Conservation (phyloP, 1,140 invertebrate genomes). For the Maniola jurtina region DNA sequence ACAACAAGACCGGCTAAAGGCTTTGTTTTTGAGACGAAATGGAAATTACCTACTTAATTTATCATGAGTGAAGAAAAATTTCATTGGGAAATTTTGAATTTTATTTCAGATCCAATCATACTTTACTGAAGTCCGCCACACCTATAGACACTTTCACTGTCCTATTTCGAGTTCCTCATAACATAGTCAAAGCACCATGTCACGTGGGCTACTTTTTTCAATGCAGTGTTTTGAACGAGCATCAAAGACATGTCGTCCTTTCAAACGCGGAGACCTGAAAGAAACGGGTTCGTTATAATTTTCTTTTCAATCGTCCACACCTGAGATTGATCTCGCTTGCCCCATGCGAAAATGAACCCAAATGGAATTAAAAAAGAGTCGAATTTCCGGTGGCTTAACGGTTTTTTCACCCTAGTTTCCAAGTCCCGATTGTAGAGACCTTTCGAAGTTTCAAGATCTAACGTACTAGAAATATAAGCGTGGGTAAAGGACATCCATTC, state of each 20-base stretch:
- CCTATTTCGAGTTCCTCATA: background rate
- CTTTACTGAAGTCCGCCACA: too few relatives aligned
- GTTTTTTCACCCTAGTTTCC: constrained; percentile 22
- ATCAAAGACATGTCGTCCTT: constrained; percentile 34
- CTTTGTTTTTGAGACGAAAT: too few relatives aligned
- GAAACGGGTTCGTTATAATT: constrained; percentile 59
- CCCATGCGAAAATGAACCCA: constrained; percentile 30
- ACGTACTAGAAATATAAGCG: constrained; percentile 22
- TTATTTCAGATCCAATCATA: too few relatives aligned
- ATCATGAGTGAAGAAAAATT: too few relatives aligned
- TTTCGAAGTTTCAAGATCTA: constrained; percentile 27
- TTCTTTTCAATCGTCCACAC: constrained; percentile 51
- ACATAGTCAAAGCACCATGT: background rate
- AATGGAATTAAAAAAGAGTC: constrained; percentile 14
- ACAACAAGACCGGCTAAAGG: too few relatives aligned
- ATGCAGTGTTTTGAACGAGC: constrained; percentile 17
- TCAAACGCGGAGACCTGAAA: constrained; percentile 33
- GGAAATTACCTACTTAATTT: too few relatives aligned
- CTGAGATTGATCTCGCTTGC: constrained; percentile 37
- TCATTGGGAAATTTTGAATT: too few relatives aligned
- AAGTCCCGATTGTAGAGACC: constrained; percentile 28
- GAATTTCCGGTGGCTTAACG: constrained; percentile 7
- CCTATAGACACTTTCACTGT: too few relatives aligned
- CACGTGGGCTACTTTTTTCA: constrained; percentile 22
- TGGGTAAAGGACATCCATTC: constrained; percentile 17